Evolutionary conservation across 2,113 vertebrate genomes (phyloP).

Genomic region (Pseudolaguvia tuberculata): DNA sequence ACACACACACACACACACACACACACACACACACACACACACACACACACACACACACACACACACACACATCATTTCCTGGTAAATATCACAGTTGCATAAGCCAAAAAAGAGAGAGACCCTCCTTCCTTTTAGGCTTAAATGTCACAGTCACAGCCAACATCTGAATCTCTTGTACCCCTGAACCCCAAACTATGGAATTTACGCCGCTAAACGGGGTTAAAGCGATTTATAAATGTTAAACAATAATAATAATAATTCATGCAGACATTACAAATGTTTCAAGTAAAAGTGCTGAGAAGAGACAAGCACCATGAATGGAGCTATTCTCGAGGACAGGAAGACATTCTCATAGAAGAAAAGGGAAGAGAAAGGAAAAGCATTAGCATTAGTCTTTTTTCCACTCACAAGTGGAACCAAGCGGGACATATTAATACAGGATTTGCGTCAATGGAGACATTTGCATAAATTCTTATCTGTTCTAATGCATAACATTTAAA

Average conservation of each 20-base stretch:
- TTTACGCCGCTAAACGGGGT: conserved; percentile 17
- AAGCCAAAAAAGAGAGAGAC: no score
- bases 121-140: no score
- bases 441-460: conserved; percentile 50
- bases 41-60: no score
- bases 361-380: conserved; percentile 21
- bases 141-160: no score
- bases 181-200: background rate
- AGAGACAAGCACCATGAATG: conserved; percentile 26
- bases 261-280: conserved; percentile 35
- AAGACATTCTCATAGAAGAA: conserved; percentile 25
- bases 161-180: background rate
- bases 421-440: conserved; percentile 48
- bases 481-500: conserved; percentile 17
- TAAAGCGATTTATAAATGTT: conserved; percentile 16
- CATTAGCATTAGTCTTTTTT: conserved; percentile 20
- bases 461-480: conserved; percentile 58
- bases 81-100: no score
- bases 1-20: no score
- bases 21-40: no score
- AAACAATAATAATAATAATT: conserved; percentile 42
- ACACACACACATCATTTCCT: no score
- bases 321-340: conserved; percentile 34
- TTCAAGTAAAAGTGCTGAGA: conserved; percentile 10
- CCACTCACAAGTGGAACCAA: conserved; percentile 22